Evolutionary conservation across 2,888 invertebrate genomes (phyloP).

Genomic region (Xestia sexstrigata): DNA sequence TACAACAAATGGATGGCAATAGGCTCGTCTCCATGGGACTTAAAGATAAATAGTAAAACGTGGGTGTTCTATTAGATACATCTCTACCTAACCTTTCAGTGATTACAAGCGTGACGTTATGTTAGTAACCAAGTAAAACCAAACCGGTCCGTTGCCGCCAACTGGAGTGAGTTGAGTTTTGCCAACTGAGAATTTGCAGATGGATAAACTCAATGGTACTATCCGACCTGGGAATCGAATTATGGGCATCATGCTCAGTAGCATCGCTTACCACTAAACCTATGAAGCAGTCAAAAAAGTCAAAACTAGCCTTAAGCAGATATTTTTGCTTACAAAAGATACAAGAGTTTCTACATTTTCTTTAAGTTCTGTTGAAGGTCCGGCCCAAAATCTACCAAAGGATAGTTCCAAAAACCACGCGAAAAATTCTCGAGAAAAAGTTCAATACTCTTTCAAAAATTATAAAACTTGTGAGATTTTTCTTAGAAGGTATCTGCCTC

Average conservation of each 20-base stretch:
- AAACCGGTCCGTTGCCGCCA: not conserved
- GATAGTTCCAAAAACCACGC: conserved; percentile 33
- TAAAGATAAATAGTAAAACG: not conserved
- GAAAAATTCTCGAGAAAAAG: conserved; percentile 31
- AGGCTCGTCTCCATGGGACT: not conserved
- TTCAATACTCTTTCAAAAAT: conserved; percentile 40
- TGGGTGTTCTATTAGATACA: not conserved
- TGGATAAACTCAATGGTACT: not conserved
- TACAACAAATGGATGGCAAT: too few relatives aligned
- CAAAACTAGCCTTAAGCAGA: not conserved
- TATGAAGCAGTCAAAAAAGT: not conserved
- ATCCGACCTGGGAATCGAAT: not conserved
- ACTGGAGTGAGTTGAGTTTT: not conserved
- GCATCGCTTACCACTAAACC: not conserved
- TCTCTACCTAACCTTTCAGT: not conserved
- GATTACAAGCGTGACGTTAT: not conserved
- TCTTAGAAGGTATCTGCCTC: conserved; percentile 27
- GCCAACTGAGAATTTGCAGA: not conserved
- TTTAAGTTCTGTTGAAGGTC: not conserved
- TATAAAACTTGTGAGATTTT: conserved; percentile 52
- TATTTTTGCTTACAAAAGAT: not conserved
- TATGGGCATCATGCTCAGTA: not conserved
- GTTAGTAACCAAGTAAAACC: not conserved
- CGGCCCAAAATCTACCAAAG: conserved; percentile 1
- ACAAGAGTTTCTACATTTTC: not conserved